These are phyloP conservation scores for Sinelater perroti DNA, from an alignment of 2,888 invertebrate species.

Conservation along the genomic window DNA sequence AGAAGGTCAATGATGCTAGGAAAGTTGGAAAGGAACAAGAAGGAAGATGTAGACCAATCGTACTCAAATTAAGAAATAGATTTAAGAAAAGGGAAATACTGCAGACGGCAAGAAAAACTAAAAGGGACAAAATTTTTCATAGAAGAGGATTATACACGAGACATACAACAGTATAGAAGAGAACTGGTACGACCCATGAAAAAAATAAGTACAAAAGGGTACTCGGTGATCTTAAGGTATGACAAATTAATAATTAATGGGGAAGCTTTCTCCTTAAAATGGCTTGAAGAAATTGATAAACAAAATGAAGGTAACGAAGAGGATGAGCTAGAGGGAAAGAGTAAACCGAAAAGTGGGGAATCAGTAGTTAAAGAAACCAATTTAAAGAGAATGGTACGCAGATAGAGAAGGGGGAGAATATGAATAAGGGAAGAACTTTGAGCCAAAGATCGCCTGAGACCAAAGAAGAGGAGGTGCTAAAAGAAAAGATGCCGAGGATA, in stretches of 20 bases:
- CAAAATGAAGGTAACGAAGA: constrained; percentile 1
- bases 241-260: not conserved
- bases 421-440: too few relatives aligned
- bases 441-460: too few relatives aligned
- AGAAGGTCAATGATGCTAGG: not conserved
- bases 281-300: constrained; percentile 1
- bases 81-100: constrained; percentile 3
- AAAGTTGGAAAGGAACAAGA: constrained; percentile 6
- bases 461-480: too few relatives aligned
- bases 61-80: constrained; percentile 1
- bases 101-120: not conserved
- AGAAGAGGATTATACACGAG: constrained; percentile 1
- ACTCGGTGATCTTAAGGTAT: not conserved
- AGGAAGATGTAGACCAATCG: constrained; percentile 1
- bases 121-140: not conserved
- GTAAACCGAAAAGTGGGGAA: not conserved
- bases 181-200: not conserved
- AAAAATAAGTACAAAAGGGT: not conserved
- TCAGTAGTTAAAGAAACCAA: constrained; percentile 2
- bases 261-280: not conserved
- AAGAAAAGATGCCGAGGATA: too few relatives aligned
- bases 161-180: constrained; percentile 4
- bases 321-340: not conserved
- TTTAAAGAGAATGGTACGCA: too few relatives aligned
- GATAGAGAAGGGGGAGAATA: too few relatives aligned